Conservation (phyloP, 2,888 invertebrate genomes). For the Lasioglossum vierecki region DNA sequence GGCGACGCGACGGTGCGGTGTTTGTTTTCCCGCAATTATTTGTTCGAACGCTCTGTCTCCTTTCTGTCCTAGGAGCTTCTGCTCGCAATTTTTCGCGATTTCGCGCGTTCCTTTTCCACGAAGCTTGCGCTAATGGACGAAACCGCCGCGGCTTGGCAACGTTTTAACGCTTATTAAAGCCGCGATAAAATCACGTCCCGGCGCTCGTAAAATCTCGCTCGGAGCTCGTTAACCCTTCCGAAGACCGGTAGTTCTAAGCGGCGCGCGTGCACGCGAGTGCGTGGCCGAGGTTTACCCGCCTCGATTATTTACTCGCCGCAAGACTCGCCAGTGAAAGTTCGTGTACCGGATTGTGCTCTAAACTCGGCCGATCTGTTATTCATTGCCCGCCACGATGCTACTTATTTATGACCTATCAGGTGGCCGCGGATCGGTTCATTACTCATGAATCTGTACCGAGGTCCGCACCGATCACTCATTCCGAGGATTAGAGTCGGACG, state of each 20-base stretch:
- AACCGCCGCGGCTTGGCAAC: conserved; percentile 6
- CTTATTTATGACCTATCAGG: conserved; percentile 52
- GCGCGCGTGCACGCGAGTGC: conserved; percentile 4
- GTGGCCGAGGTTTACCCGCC: not conserved
- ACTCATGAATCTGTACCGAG: not conserved
- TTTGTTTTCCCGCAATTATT: conserved; percentile 53
- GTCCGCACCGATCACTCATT: conserved; percentile 17
- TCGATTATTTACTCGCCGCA: conserved; percentile 19
- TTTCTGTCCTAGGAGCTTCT: conserved; percentile 25
- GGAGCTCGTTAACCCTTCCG: conserved; percentile 44
- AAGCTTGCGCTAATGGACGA: conserved; percentile 36
- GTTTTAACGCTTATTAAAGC: conserved; percentile 29
- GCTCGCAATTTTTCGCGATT: conserved; percentile 54
- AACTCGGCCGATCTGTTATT: conserved; percentile 52
- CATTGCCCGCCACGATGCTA: conserved; percentile 26
- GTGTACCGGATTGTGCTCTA: conserved; percentile 32
- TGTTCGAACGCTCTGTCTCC: conserved; percentile 28
- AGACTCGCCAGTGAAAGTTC: conserved; percentile 43
- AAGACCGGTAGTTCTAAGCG: conserved; percentile 41
- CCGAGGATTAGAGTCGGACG: not conserved
- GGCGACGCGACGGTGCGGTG: conserved; percentile 14
- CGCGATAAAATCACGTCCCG: conserved; percentile 13
- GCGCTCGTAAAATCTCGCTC: conserved; percentile 20
- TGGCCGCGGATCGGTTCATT: not conserved
- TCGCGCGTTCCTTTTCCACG: conserved; percentile 1